Evolutionary conservation across 1,140 invertebrate genomes (phyloP).

Genomic region (Microplitis demolitor): DNA sequence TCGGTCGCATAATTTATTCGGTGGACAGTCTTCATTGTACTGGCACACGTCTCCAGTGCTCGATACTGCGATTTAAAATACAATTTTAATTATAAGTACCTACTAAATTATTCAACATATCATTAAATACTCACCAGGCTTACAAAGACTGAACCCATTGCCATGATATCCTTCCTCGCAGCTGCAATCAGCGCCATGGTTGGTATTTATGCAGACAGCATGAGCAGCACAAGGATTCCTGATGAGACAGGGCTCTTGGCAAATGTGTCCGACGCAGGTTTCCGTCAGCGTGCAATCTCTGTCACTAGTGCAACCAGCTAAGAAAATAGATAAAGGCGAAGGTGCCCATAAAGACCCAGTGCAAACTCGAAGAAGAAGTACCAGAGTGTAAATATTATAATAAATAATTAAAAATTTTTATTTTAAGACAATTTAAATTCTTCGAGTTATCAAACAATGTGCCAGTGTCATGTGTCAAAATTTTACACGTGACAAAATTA

Average conservation of each 20-base stretch:
- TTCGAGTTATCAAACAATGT: slow-evolving; percentile 13
- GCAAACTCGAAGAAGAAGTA: slow-evolving; percentile 37
- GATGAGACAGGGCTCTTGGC: slow-evolving; percentile 80
- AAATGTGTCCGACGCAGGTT: slow-evolving; percentile 80
- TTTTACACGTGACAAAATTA: too few species aligned
- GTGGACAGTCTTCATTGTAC: slow-evolving; percentile 88
- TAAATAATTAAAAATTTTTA: too few species aligned
- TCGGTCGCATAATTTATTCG: slow-evolving; percentile 79
- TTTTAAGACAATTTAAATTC: background rate
- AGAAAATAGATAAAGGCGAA: slow-evolving; percentile 60
- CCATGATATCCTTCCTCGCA: slow-evolving; percentile 85
- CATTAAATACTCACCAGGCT: slow-evolving; percentile 67
- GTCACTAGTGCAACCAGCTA: slow-evolving; percentile 81
- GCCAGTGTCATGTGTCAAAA: background rate
- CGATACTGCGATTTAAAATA: slow-evolving; percentile 62
- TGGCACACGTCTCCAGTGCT: slow-evolving; percentile 77
- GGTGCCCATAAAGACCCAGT: slow-evolving; percentile 57
- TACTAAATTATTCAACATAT: background rate
- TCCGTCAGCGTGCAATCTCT: slow-evolving; percentile 80
- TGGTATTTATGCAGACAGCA: slow-evolving; percentile 86
- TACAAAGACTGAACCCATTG: slow-evolving; percentile 80
- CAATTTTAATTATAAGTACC: slow-evolving; percentile 1
- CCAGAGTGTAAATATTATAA: background rate
- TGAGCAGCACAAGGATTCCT: slow-evolving; percentile 82
- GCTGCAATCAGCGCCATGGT: slow-evolving; percentile 83